A percentile compares a stretch with the other conserved stretches of the same genome.
Evolutionary conservation across 2,113 vertebrate species (phyloP).

Genomic region (Lichenostomus cassidix): DNA sequence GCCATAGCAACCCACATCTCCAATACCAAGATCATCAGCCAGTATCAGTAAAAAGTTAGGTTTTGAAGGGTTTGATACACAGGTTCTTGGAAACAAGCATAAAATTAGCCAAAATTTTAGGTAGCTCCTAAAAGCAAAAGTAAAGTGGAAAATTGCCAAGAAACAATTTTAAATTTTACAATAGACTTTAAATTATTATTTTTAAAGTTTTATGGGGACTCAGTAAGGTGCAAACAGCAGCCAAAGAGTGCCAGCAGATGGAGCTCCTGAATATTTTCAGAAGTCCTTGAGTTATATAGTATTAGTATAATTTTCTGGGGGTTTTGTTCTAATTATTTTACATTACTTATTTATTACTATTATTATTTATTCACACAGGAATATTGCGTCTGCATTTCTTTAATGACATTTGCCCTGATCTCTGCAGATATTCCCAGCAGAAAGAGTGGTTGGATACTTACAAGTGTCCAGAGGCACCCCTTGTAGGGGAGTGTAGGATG

Average conservation of each 20-base stretch:
- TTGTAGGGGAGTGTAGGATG: too few relatives aligned
- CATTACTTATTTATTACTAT: neutral
- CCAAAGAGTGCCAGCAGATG: slow-evolving; percentile 1
- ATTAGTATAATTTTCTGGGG: accelerated
- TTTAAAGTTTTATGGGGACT: neutral
- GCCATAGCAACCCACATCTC: slow-evolving; percentile 86
- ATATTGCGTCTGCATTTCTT: neutral
- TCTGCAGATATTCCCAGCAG: neutral
- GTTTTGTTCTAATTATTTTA: neutral
- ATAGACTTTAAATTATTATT: neutral
- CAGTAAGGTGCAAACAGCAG: neutral
- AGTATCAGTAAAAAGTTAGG: slow-evolving; percentile 86
- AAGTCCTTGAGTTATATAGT: neutral
- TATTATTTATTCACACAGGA: neutral
- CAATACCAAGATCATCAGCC: slow-evolving; percentile 86
- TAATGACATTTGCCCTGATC: neutral
- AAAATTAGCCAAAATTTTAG: neutral
- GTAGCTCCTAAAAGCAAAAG: neutral
- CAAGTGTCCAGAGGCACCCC: neutral
- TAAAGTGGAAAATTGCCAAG: neutral
- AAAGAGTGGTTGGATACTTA: neutral
- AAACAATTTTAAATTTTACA: neutral
- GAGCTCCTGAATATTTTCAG: neutral
- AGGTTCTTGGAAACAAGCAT: neutral
- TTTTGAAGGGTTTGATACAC: slow-evolving; percentile 1